phyloP scores from a whole-genome alignment of 2,888 invertebrate genomes.

The Euzophera pinguis region DNA sequence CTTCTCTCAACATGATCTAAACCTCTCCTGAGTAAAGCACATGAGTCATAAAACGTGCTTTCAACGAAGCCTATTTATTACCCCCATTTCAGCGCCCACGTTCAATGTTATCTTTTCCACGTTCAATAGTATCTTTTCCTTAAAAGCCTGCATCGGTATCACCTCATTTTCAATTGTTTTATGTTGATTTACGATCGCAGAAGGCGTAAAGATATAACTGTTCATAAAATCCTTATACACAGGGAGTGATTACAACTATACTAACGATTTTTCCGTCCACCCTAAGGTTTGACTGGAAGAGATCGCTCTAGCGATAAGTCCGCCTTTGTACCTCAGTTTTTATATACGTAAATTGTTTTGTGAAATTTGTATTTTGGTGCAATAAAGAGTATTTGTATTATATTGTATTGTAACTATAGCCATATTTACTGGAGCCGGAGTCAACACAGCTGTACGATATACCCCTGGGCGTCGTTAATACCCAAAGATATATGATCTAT shows the following conservation, averaged over 20 bases:
- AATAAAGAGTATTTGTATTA: too few species aligned
- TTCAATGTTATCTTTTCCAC: not conserved
- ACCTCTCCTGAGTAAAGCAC: too few species aligned
- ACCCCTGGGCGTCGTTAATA: conserved; percentile 1
- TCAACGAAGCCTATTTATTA: too few species aligned
- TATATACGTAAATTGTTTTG: too few species aligned
- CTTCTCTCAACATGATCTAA: too few species aligned
- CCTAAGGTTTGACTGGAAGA: too few species aligned
- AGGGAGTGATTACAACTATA: conserved; percentile 17
- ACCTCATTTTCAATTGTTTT: conserved; percentile 13
- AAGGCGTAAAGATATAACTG: conserved; percentile 23
- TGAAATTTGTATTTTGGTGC: too few species aligned
- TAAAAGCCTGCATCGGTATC: conserved; percentile 11
- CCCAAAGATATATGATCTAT: not conserved
- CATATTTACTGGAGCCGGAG: conserved; percentile 19
- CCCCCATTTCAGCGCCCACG: not conserved
- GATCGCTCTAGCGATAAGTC: too few species aligned
- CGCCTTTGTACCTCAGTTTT: too few species aligned
- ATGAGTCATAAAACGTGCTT: too few species aligned
- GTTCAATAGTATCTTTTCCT: not conserved
- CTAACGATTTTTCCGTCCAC: too few species aligned
- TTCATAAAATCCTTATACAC: conserved; percentile 18
- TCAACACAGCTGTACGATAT: conserved; percentile 13
- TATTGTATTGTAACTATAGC: too few species aligned
- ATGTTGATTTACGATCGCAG: conserved; percentile 11